These are phyloP conservation scores for Drosophila mayri DNA, from an alignment of 1,140 invertebrate species.

Conservation along the genomic window DNA sequence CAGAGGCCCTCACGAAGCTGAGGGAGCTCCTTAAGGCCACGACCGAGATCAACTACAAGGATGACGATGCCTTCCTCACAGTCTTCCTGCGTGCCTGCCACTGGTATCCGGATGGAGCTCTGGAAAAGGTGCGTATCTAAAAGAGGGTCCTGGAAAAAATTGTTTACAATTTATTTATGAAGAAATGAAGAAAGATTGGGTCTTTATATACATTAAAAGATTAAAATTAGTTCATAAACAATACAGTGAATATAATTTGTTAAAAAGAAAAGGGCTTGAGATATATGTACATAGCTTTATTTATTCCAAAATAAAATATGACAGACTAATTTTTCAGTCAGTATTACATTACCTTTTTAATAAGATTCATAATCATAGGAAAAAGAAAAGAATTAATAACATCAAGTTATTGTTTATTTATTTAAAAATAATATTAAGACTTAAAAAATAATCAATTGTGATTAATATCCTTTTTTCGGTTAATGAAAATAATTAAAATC, in stretches of 20 bases:
- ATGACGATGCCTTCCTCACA: constrained; percentile 90
- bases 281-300: no score
- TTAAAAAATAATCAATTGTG: no score
- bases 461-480: no score
- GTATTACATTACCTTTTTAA: no score
- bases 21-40: constrained; percentile 88
- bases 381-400: no score
- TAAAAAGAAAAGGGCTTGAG: no score
- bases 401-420: no score
- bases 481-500: neutral
- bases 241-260: neutral
- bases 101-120: constrained; percentile 91
- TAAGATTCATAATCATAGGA: no score
- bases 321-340: no score
- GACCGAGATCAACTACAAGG: constrained; percentile 87
- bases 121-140: constrained; percentile 87
- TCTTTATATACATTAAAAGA: neutral
- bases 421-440: no score
- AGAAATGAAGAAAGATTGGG: neutral
- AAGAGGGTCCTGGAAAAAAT: neutral
- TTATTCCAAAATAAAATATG: no score
- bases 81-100: constrained; percentile 92
- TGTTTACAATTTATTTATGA: neutral
- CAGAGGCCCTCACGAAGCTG: constrained; percentile 87
- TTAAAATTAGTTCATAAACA: neutral